A percentile compares a stretch with the other conserved stretches of the same genome.
These are phyloP conservation scores for Bedellia somnulentella DNA, from an alignment of 2,888 invertebrate species.

Conservation along the genomic window DNA sequence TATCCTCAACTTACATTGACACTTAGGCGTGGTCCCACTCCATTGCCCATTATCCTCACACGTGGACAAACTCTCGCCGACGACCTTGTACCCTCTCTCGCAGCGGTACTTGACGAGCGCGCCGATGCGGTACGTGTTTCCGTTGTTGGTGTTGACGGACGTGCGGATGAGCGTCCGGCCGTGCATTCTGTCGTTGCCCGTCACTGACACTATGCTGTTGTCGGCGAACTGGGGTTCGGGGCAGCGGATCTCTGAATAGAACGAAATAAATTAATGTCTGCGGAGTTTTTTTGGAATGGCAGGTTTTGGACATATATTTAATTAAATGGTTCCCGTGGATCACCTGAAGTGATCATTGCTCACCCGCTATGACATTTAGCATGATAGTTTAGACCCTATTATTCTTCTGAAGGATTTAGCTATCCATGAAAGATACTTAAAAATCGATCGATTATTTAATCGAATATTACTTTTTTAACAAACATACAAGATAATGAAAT, in stretches of 20 bases:
- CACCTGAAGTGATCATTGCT: too few relatives aligned
- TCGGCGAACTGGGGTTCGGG: slow-evolving; percentile 80
- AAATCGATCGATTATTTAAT: too few relatives aligned
- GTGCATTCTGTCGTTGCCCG: slow-evolving; percentile 88
- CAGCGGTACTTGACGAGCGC: slow-evolving; percentile 87
- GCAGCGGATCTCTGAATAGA: slow-evolving; percentile 89
- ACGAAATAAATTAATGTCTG: too few relatives aligned
- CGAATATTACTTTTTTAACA: too few relatives aligned
- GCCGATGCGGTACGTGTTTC: slow-evolving; percentile 82
- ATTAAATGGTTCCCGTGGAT: too few relatives aligned
- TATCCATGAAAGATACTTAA: too few relatives aligned
- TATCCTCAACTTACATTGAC: slow-evolving; percentile 73
- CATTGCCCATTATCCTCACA: slow-evolving; percentile 85
- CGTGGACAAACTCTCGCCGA: slow-evolving; percentile 81
- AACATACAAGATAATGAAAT: too few relatives aligned
- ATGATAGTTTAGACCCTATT: too few relatives aligned
- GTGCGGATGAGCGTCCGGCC: slow-evolving; percentile 81
- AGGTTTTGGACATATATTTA: too few relatives aligned
- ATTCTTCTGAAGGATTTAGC: too few relatives aligned
- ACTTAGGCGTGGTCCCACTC: slow-evolving; percentile 82
- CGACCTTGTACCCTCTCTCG: slow-evolving; percentile 84
- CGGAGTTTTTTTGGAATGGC: too few relatives aligned
- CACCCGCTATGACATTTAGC: too few relatives aligned
- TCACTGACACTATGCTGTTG: slow-evolving; percentile 85
- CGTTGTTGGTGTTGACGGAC: slow-evolving; percentile 65